phyloP scores from a whole-genome alignment of 2,113 vertebrate genomes.

The Hyla sarda region DNA sequence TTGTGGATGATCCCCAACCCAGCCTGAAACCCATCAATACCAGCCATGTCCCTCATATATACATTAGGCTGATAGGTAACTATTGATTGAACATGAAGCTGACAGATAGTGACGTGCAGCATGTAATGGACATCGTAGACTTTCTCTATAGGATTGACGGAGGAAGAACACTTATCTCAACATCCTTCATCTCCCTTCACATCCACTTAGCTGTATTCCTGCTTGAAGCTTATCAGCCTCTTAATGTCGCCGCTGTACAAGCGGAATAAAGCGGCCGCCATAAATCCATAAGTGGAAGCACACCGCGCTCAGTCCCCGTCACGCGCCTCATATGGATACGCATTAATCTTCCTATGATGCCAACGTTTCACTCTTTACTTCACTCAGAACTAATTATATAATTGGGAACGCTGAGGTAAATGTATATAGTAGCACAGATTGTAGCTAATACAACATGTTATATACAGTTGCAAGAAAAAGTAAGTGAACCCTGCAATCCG shows the following conservation, averaged over 20 bases:
- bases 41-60: not conserved
- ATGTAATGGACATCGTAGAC: not conserved
- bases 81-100: not conserved
- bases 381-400: too few species aligned
- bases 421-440: too few species aligned
- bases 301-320: not conserved
- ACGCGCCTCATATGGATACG: not conserved
- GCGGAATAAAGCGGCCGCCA: not conserved
- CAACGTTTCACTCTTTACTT: not conserved
- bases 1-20: too few species aligned
- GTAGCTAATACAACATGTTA: too few species aligned
- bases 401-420: too few species aligned
- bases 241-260: slow-evolving; percentile 2
- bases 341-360: not conserved
- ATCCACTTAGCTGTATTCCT: not conserved
- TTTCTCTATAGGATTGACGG: not conserved
- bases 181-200: slow-evolving; percentile 17
- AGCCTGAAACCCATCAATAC: too few species aligned
- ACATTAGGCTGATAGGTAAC: not conserved
- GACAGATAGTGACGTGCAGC: not conserved
- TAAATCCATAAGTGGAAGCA: not conserved
- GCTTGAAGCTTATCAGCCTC: not conserved
- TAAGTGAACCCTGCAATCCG: too few species aligned
- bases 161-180: too few species aligned
- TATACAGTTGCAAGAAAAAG: too few species aligned